Evolutionary conservation across 30 jellyfish, hydroid and myxozoan genomes (phyloP), one percentile per base, ranked within the genome.

Genomic region (Sanderia malayensis): DNA sequence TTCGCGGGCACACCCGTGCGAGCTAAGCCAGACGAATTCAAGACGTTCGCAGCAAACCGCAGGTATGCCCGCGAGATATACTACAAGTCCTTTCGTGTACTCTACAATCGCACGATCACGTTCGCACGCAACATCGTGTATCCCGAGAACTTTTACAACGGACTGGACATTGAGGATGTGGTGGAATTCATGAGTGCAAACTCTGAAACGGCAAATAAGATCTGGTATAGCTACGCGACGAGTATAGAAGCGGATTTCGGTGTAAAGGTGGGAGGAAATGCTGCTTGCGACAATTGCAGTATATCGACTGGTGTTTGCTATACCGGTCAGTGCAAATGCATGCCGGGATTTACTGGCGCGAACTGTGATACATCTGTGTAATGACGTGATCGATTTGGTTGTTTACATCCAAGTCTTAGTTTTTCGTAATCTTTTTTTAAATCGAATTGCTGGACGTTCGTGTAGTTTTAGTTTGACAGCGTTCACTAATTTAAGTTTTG

Each of bases 281-380:
- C 92, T 19, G 74, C 79, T 15, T 90, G 98, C 46, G 73, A 83
- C 52, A 90, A 90, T 85, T 90, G 98, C 77, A 90, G 98, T 61
- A 23, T 67, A 46, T 53, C 85, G 32, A 31, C 70, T 73, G 98
- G 98, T 37, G 94, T 83, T 18, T 90, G 98, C 57, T 90, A 90
- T 67, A 90, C 98, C 3, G 98, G 98, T 9, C 60, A 61, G 44
- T 90, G 98, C 52, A 67, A 73, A 24, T 90, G 98, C 63, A 67
- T 76, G 86, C 33, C 98, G 24, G 94, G 94, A 18, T 90, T 32
- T 46, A 76, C 98, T 30, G 98, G 98, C 8, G 57, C 30, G 15
- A 70, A 90, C 57, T 90, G 98, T 58, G 98, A 90, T 31, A 75
- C 81, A 6, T n/a, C n/a, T n/a, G n/a, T n/a, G n/a, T n/a, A n/a